These are phyloP conservation scores for Dendropsophus ebraccatus DNA, from an alignment of 2,113 vertebrate species.

Conservation along the genomic window DNA sequence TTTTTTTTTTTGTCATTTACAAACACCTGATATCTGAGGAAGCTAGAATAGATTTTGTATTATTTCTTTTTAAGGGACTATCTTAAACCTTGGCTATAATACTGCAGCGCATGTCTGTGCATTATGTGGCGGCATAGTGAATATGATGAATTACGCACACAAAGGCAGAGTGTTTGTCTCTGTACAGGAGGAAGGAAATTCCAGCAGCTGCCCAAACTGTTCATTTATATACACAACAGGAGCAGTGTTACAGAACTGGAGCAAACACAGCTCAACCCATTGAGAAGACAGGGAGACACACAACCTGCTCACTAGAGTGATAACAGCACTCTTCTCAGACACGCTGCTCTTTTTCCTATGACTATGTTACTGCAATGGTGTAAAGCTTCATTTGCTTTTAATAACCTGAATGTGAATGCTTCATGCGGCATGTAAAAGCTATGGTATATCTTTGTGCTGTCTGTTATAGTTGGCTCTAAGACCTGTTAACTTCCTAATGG, in stretches of 20 bases:
- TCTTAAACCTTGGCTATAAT: not conserved
- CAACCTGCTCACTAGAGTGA: conserved; percentile 2
- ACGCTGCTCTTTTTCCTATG: not conserved
- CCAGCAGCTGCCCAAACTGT: conserved; percentile 55
- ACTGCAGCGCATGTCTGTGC: not conserved
- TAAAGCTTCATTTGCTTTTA: not conserved
- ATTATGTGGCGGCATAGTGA: not conserved
- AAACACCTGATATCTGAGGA: too few species aligned
- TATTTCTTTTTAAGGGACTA: too few species aligned
- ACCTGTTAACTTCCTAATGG: not conserved
- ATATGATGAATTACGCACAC: conserved; percentile 36
- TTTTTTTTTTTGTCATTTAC: too few species aligned
- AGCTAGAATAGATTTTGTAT: too few species aligned
- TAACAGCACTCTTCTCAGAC: conserved; percentile 6
- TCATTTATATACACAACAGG: conserved; percentile 55
- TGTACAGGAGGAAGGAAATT: conserved; percentile 36
- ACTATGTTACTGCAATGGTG: not conserved
- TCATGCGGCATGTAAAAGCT: not conserved
- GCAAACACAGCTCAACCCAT: not conserved
- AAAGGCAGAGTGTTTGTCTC: conserved; percentile 35
- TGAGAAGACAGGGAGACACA: conserved; percentile 10
- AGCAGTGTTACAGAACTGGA: conserved; percentile 38
- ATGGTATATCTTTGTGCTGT: not conserved
- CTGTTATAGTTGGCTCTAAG: not conserved
- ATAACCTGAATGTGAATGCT: not conserved